Percentiles rank a stretch among this genome's conserved stretches.
Evolutionary conservation across 2,113 vertebrate species (phyloP).

Genomic region (Donacobius atricapilla): DNA sequence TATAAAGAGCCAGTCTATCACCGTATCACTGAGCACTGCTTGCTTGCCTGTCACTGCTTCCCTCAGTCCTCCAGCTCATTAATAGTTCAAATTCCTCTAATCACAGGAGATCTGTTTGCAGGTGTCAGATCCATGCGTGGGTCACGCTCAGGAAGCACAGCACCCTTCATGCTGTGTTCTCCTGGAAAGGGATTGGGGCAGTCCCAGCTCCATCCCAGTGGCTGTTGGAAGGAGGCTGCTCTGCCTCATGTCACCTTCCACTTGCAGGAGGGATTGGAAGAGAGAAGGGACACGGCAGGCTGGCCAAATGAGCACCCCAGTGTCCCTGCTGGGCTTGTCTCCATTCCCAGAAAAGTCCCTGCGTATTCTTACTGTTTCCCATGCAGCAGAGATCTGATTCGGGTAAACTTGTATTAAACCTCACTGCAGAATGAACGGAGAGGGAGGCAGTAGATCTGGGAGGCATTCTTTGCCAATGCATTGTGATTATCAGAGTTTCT

Average conservation of each 20-base stretch:
- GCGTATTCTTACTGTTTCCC: not conserved
- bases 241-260: not conserved
- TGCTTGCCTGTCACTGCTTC: not conserved
- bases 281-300: accelerated
- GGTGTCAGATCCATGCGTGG: accelerated
- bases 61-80: not conserved
- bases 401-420: not conserved
- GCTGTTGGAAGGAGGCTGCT: not conserved
- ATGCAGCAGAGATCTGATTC: not conserved
- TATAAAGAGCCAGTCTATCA: not conserved
- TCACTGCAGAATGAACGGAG: not conserved
- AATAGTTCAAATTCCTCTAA: not conserved
- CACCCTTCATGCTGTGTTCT: not conserved
- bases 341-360: not conserved
- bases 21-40: not conserved
- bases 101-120: not conserved
- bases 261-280: not conserved
- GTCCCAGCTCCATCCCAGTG: not conserved
- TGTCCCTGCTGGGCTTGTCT: not conserved
- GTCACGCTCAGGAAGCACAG: not conserved
- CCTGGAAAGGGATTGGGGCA: not conserved
- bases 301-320: not conserved
- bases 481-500: not conserved
- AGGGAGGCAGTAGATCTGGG: not conserved
- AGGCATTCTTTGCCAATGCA: not conserved